Conservation (phyloP, 2,797 vertebrate genomes). For the Betta splendens region DNA sequence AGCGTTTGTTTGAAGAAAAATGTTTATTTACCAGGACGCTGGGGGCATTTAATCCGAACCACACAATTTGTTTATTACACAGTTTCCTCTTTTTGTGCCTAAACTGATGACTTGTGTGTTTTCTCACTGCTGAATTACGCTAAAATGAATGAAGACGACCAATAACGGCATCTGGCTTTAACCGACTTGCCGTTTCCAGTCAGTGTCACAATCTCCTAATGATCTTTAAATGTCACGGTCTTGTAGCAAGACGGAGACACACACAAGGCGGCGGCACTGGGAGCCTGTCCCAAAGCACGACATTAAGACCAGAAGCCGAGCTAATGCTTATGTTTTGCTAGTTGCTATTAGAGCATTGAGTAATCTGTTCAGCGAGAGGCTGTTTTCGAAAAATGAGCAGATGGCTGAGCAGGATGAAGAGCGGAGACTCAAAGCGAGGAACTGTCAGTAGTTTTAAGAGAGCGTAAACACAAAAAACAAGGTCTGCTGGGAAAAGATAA, state of each 20-base stretch:
- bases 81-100: background rate
- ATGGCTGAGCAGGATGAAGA: constrained; percentile 58
- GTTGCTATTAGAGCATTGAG: constrained; percentile 47
- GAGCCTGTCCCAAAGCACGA: constrained; percentile 55
- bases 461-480: constrained; percentile 25
- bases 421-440: constrained; percentile 42
- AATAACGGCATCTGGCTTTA: constrained; percentile 44
- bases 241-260: constrained; percentile 36
- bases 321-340: constrained; percentile 48
- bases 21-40: constrained; percentile 30
- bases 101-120: constrained; percentile 15
- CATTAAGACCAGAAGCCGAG: constrained; percentile 64
- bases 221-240: constrained; percentile 71
- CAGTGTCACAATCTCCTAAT: constrained; percentile 65
- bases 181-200: constrained; percentile 45
- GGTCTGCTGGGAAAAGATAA: constrained; percentile 65
- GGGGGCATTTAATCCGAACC: constrained; percentile 9
- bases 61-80: background rate
- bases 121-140: constrained; percentile 34
- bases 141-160: constrained; percentile 37
- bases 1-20: constrained; percentile 9
- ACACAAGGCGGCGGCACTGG: constrained; percentile 23
- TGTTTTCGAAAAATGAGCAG: constrained; percentile 47
- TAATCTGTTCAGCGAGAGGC: constrained; percentile 51
- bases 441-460: constrained; percentile 49